These are phyloP conservation scores for Cosmopolites sordidus DNA, from an alignment of 2,888 invertebrate species.

Conservation along the genomic window DNA sequence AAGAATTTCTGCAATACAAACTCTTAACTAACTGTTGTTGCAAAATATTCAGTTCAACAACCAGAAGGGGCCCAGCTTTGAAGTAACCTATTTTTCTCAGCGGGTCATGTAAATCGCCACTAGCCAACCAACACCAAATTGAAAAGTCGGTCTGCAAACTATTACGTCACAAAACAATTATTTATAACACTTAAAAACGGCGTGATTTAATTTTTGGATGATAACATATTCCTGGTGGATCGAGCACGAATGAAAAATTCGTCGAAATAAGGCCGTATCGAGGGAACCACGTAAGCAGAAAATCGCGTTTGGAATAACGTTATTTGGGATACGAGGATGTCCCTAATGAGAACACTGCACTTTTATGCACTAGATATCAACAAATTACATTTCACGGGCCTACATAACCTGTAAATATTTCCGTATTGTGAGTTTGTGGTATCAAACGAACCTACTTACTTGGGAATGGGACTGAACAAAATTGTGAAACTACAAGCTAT, in stretches of 20 bases:
- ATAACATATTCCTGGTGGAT: not conserved
- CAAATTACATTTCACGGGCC: slow-evolving; percentile 34
- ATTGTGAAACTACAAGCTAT: slow-evolving; percentile 41
- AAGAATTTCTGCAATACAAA: slow-evolving; percentile 17
- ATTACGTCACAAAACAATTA: slow-evolving; percentile 40
- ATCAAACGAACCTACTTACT: slow-evolving; percentile 27
- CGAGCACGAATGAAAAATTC: not conserved
- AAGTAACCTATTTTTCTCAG: slow-evolving; percentile 28
- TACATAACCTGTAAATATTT: slow-evolving; percentile 23
- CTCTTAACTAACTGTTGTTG: slow-evolving; percentile 26
- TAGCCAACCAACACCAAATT: slow-evolving; percentile 7
- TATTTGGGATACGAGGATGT: slow-evolving; percentile 42
- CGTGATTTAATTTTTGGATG: slow-evolving; percentile 12
- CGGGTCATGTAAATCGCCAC: slow-evolving; percentile 25
- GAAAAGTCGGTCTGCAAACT: slow-evolving; percentile 24
- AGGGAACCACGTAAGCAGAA: slow-evolving; percentile 35
- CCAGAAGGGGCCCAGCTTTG: slow-evolving; percentile 29
- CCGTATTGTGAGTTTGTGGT: slow-evolving; percentile 12
- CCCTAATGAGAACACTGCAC: slow-evolving; percentile 44
- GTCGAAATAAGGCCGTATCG: not conserved
- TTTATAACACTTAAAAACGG: slow-evolving; percentile 23
- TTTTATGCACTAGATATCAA: slow-evolving; percentile 47
- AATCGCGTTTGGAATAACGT: slow-evolving; percentile 39
- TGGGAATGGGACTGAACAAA: slow-evolving; percentile 17
- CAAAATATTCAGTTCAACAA: slow-evolving; percentile 29